These are phyloP conservation scores for Marronus borbonicus DNA, from an alignment of 2,888 invertebrate species.

Conservation along the genomic window DNA sequence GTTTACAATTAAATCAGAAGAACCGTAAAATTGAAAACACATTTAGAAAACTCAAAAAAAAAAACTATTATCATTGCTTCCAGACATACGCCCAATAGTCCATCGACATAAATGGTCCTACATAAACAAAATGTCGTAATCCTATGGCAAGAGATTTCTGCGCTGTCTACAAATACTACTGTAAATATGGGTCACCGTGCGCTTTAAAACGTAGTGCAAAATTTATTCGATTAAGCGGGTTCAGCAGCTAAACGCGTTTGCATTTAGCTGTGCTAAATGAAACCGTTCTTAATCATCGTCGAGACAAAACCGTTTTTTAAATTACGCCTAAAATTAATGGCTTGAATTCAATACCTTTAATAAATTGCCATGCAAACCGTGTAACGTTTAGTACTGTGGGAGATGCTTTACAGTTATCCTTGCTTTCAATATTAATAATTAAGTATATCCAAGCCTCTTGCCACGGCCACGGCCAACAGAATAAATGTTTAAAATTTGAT, in stretches of 20 bases:
- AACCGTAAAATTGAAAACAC: too few species aligned
- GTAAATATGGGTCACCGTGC: conserved; percentile 63
- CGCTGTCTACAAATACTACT: background rate
- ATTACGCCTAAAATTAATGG: conserved; percentile 45
- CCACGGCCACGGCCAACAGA: too few species aligned
- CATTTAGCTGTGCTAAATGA: conserved; percentile 46
- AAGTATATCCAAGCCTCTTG: background rate
- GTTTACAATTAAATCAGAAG: too few species aligned
- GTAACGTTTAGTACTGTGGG: conserved; percentile 1
- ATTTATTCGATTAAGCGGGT: conserved; percentile 56
- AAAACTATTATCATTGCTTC: too few species aligned
- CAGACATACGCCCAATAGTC: too few species aligned
- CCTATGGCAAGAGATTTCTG: background rate
- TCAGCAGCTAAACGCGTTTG: conserved; percentile 55
- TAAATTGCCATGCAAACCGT: conserved; percentile 12
- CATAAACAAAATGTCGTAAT: too few species aligned
- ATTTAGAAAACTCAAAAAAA: too few species aligned
- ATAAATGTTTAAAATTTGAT: too few species aligned
- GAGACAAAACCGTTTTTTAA: conserved; percentile 46
- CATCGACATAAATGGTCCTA: too few species aligned
- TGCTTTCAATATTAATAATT: conserved; percentile 9
- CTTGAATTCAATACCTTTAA: conserved; percentile 42
- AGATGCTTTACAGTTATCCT: conserved; percentile 31
- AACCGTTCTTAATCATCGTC: conserved; percentile 46
- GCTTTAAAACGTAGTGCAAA: conserved; percentile 56